phyloP scores from a whole-genome alignment of 2,888 invertebrate species.

The Lottia gigantea region DNA sequence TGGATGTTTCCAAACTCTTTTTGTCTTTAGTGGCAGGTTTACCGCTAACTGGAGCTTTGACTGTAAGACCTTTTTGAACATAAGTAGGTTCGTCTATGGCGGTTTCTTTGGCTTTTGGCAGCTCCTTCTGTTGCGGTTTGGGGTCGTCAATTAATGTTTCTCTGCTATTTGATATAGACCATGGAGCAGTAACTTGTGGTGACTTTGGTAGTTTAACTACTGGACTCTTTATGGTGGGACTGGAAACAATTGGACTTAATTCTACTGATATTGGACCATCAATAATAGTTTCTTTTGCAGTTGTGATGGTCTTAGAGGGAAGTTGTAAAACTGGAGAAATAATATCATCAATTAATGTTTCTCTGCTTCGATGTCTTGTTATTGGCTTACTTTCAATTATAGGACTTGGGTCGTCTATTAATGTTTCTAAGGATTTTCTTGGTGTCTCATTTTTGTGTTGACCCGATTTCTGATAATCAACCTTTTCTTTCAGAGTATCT shows the following conservation, averaged over 20 bases:
- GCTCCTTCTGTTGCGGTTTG: background rate
- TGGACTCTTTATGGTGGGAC: background rate
- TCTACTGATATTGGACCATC: slow-evolving; percentile 19
- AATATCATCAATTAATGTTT: slow-evolving; percentile 27
- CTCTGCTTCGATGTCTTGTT: slow-evolving; percentile 1
- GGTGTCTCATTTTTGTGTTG: too few relatives aligned
- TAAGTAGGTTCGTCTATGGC: background rate
- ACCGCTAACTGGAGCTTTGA: background rate
- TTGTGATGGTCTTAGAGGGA: background rate
- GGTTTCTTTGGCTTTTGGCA: background rate
- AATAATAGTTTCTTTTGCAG: slow-evolving; percentile 23
- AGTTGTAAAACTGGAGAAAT: background rate
- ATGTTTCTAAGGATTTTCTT: background rate
- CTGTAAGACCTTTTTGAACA: background rate
- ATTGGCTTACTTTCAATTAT: background rate
- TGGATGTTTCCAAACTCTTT: background rate
- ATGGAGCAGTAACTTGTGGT: background rate
- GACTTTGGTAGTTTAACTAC: background rate
- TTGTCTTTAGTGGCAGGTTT: background rate
- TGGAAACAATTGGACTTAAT: background rate
- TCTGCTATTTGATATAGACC: background rate
- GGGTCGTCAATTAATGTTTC: background rate
- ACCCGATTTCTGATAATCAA: too few relatives aligned
- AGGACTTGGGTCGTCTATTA: background rate
- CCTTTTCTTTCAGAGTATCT: too few relatives aligned